A percentile compares a stretch with the other conserved stretches of the same genome.
phyloP scores from a whole-genome alignment of 1,140 invertebrate genomes.

The Sycophaga agraensis region DNA sequence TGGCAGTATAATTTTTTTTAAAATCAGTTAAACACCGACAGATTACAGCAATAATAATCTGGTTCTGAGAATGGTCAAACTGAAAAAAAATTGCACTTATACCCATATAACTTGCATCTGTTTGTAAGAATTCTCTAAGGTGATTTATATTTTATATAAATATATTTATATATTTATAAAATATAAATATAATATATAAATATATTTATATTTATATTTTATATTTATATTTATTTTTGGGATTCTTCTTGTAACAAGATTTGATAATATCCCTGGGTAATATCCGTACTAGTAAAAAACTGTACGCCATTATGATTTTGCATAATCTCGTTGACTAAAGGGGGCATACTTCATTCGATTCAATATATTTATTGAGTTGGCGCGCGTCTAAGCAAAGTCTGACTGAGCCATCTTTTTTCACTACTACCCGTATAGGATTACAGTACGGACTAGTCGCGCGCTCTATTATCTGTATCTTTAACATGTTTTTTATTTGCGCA shows the following conservation, averaged over 20 bases:
- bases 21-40: no score
- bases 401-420: not conserved
- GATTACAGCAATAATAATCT: not conserved
- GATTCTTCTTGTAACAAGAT: not conserved
- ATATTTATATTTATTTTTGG: conserved; percentile 1
- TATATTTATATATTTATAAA: no score
- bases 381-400: no score
- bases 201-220: no score
- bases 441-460: no score
- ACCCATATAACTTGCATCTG: conserved; percentile 10
- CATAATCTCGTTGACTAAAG: no score
- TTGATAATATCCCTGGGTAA: no score
- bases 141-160: not conserved
- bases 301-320: no score
- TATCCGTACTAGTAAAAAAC: no score
- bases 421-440: not conserved
- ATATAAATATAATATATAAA: no score
- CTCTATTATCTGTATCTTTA: not conserved
- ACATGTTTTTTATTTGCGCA: not conserved
- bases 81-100: conserved; percentile 23
- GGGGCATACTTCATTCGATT: no score
- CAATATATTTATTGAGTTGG: not conserved
- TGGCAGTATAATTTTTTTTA: no score
- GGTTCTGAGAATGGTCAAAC: not conserved
- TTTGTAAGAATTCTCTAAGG: not conserved